These are phyloP conservation scores for Auanema freiburgensis DNA, from an alignment of 2,888 invertebrate genomes.

Conservation along the genomic window DNA sequence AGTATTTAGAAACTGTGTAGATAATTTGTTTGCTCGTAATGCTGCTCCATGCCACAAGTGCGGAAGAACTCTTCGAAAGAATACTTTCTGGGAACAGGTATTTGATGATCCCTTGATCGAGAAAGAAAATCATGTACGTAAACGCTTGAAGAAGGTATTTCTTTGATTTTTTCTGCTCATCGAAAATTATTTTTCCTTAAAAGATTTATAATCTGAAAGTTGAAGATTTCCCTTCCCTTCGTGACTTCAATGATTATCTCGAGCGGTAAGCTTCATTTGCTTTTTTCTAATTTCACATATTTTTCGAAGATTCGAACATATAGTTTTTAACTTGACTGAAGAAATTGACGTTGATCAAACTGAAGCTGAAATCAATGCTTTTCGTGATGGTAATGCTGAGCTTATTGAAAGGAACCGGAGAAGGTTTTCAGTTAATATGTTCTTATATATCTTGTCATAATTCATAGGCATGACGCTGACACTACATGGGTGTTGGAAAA, in stretches of 20 bases:
- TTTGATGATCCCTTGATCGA: slow-evolving; percentile 96
- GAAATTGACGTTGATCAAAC: slow-evolving; percentile 51
- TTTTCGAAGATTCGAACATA: slow-evolving; percentile 34
- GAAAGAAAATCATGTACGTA: slow-evolving; percentile 93
- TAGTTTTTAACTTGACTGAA: slow-evolving; percentile 53
- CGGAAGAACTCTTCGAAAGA: slow-evolving; percentile 81
- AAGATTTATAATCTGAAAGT: slow-evolving; percentile 86
- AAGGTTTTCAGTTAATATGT: slow-evolving; percentile 24
- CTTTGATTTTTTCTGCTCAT: not conserved
- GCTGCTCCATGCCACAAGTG: slow-evolving; percentile 81
- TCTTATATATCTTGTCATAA: slow-evolving; percentile 65
- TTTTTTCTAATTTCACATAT: slow-evolving; percentile 6
- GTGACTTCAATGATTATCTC: slow-evolving; percentile 91
- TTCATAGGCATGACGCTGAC: slow-evolving; percentile 68
- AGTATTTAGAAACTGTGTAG: slow-evolving; percentile 45
- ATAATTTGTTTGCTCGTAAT: slow-evolving; percentile 87
- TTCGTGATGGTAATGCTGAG: slow-evolving; percentile 51
- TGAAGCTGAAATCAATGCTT: slow-evolving; percentile 50
- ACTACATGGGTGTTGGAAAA: slow-evolving; percentile 71
- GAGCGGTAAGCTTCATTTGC: slow-evolving; percentile 78
- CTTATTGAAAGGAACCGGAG: slow-evolving; percentile 58
- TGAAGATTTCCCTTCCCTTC: slow-evolving; percentile 82
- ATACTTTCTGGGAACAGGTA: slow-evolving; percentile 86
- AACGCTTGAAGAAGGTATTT: slow-evolving; percentile 73
- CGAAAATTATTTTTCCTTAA: not conserved